phyloP scores from a whole-genome alignment of 2,888 invertebrate species.

The Odontothrips loti region DNA sequence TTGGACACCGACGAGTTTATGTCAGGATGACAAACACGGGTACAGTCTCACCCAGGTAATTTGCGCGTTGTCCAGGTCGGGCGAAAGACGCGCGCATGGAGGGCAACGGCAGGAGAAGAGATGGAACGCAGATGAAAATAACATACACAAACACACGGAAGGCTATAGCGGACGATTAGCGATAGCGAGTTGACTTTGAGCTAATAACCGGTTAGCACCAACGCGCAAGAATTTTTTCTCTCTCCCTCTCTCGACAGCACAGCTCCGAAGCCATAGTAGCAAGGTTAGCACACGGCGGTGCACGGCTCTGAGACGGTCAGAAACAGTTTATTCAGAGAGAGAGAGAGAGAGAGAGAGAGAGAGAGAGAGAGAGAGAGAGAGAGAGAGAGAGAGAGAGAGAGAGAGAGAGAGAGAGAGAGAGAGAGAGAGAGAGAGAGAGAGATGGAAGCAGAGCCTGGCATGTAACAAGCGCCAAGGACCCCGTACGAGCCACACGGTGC shows the following conservation, averaged over 20 bases:
- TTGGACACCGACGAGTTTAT: too few relatives aligned
- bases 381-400: too few relatives aligned
- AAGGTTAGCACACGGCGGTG: neutral
- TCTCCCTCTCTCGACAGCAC: neutral
- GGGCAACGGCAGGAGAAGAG: neutral
- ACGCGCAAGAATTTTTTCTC: neutral
- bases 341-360: too few relatives aligned
- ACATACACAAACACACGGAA: neutral
- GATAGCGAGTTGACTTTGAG: slow-evolving; percentile 22
- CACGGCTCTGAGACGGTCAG: neutral
- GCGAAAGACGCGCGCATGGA: neutral
- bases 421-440: too few relatives aligned
- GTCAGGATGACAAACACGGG: too few relatives aligned
- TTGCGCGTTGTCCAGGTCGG: neutral
- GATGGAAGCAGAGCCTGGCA: too few relatives aligned
- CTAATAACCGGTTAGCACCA: slow-evolving; percentile 21
- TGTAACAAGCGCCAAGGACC: too few relatives aligned
- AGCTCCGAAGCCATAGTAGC: neutral
- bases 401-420: too few relatives aligned
- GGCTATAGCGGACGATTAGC: neutral
- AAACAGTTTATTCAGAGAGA: neutral
- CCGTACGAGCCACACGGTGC: too few relatives aligned
- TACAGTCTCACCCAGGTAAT: neutral
- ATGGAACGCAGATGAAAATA: neutral
- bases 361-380: too few relatives aligned